Conservation (phyloP, 1,140 invertebrate genomes). For the Pseudobourletiella spinata region DNA sequence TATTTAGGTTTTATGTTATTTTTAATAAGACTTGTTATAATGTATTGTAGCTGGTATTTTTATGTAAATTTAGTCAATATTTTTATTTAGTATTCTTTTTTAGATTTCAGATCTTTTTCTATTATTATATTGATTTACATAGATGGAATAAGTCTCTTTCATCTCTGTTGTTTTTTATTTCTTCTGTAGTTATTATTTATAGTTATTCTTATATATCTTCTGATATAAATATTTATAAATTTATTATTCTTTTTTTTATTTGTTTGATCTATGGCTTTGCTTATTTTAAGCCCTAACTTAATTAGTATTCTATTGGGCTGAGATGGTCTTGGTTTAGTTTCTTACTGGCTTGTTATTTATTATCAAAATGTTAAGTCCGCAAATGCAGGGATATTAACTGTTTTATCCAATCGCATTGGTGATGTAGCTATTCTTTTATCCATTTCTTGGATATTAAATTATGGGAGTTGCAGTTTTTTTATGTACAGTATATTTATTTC, state of each 20-base stretch:
- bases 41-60: not conserved
- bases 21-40: conserved; percentile 39
- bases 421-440: conserved; percentile 50
- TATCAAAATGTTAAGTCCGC: conserved; percentile 51
- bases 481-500: conserved; percentile 37
- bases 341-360: conserved; percentile 58
- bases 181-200: conserved; percentile 52
- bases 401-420: conserved; percentile 53
- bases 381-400: conserved; percentile 54
- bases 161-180: conserved; percentile 46
- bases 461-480: conserved; percentile 46
- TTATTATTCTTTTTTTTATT: conserved; percentile 53
- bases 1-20: conserved; percentile 41
- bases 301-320: conserved; percentile 58
- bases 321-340: conserved; percentile 56
- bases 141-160: conserved; percentile 46
- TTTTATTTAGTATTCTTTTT: conserved; percentile 46
- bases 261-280: conserved; percentile 54
- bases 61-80: conserved; percentile 37
- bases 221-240: conserved; percentile 48
- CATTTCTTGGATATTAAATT: conserved; percentile 50
- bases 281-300: conserved; percentile 58
- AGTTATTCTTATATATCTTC: conserved; percentile 49
- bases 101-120: conserved; percentile 43
- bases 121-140: conserved; percentile 51